Evolutionary conservation across 2,797 vertebrate species (phyloP).

Genomic region (Harpagifer antarcticus): DNA sequence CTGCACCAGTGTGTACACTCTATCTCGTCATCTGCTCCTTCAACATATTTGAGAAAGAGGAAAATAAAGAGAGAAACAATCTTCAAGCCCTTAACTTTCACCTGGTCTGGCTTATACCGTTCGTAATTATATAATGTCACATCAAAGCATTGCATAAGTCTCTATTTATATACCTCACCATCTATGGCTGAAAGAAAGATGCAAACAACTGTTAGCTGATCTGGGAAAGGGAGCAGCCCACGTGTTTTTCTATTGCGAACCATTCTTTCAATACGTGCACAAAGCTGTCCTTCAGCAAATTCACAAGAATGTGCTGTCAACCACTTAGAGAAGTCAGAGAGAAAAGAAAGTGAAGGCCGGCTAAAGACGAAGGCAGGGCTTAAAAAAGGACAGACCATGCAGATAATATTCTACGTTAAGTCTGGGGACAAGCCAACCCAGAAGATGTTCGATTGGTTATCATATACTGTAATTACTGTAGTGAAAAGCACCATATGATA

Average conservation of each 20-base stretch:
- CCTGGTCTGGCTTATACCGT: conserved; percentile 22
- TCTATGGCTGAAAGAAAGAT: conserved; percentile 50
- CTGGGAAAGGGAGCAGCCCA: conserved; percentile 14
- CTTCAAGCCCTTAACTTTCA: conserved; percentile 27
- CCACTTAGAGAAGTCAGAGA: conserved; percentile 16
- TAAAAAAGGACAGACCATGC: not conserved
- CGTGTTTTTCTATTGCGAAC: not conserved
- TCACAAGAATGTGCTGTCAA: conserved; percentile 11
- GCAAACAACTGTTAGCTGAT: conserved; percentile 36
- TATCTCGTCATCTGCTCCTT: not conserved
- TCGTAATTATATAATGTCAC: conserved; percentile 59
- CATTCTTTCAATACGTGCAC: conserved; percentile 7
- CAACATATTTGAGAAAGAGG: not conserved
- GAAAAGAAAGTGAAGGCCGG: not conserved
- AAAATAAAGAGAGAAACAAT: not conserved
- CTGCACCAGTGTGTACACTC: conserved; percentile 1
- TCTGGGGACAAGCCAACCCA: not conserved
- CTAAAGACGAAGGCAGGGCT: not conserved
- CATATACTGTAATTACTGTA: conserved; percentile 28
- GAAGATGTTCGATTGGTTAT: conserved; percentile 17
- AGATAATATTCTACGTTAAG: conserved; percentile 22
- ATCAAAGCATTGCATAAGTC: conserved; percentile 64
- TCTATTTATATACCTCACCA: conserved; percentile 68
- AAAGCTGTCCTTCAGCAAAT: conserved; percentile 34
- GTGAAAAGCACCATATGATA: conserved; percentile 30